These are phyloP conservation scores for Lerema accius DNA, from an alignment of 1,140 invertebrate species.

Conservation along the genomic window DNA sequence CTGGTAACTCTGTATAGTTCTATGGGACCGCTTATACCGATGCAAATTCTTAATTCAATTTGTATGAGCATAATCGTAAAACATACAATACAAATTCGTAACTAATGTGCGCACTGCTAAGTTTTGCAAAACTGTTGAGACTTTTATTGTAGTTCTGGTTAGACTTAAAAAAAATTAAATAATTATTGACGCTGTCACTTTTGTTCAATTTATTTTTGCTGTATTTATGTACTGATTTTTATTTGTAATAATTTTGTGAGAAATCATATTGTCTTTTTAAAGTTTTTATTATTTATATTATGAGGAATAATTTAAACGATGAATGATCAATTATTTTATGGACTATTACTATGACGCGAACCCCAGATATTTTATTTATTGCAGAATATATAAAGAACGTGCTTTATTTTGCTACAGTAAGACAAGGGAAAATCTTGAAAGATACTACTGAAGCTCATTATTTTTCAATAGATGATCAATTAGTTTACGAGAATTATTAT, in stretches of 20 bases:
- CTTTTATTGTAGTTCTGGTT: slow-evolving; percentile 18
- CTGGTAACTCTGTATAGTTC: too few species aligned
- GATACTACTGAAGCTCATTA: slow-evolving; percentile 93
- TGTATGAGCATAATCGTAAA: too few species aligned
- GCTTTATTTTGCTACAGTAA: slow-evolving; percentile 71
- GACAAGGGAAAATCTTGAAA: slow-evolving; percentile 83
- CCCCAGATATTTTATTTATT: slow-evolving; percentile 67
- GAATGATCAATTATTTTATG: not conserved
- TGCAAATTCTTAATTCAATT: too few species aligned
- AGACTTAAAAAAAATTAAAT: not conserved
- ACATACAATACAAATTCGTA: too few species aligned
- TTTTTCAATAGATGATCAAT: slow-evolving; percentile 94
- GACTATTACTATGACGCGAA: slow-evolving; percentile 52
- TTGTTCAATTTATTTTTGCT: slow-evolving; percentile 19
- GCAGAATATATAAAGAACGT: slow-evolving; percentile 77
- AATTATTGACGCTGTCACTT: slow-evolving; percentile 12
- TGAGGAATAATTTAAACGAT: not conserved
- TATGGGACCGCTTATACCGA: too few species aligned
- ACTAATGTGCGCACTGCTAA: too few species aligned
- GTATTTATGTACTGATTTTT: not conserved
- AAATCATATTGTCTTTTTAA: slow-evolving; percentile 9
- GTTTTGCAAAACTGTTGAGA: too few species aligned
- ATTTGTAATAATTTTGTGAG: slow-evolving; percentile 6
- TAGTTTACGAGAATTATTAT: slow-evolving; percentile 98
- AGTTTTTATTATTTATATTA: not conserved